Evolutionary conservation across 2,113 vertebrate species (phyloP).

Genomic region (Platichthys stellatus): DNA sequence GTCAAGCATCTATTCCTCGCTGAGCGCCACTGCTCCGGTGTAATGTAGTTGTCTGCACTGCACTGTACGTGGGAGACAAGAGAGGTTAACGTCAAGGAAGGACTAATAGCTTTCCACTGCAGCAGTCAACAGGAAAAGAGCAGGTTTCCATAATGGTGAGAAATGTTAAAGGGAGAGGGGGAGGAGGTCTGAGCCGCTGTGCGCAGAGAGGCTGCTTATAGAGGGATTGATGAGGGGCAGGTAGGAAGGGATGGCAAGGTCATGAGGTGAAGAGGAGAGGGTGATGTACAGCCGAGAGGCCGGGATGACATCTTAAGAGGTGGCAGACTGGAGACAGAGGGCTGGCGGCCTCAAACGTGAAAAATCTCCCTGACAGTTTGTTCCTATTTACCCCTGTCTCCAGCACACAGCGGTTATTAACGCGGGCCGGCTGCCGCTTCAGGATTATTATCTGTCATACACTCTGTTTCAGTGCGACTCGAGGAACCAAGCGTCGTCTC

Average conservation of each 20-base stretch:
- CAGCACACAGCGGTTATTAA: slow-evolving; percentile 13
- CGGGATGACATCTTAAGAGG: slow-evolving; percentile 11
- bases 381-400: slow-evolving; percentile 3
- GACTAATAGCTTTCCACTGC: slow-evolving; percentile 1
- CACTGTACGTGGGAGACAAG: slow-evolving; percentile 51
- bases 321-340: slow-evolving; percentile 11
- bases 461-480: not conserved
- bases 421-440: not conserved
- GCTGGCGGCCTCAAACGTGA: slow-evolving; percentile 16
- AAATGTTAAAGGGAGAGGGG: not conserved
- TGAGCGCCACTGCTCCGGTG: slow-evolving; percentile 71
- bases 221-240: slow-evolving; percentile 7
- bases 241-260: not conserved
- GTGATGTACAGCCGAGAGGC: slow-evolving; percentile 2
- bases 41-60: slow-evolving; percentile 70
- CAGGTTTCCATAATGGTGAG: not conserved
- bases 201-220: not conserved
- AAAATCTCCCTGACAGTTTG: slow-evolving; percentile 12
- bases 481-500: not conserved
- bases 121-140: not conserved
- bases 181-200: not conserved
- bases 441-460: not conserved
- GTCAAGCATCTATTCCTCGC: slow-evolving; percentile 42
- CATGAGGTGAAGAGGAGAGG: not conserved
- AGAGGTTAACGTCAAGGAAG: not conserved